phyloP scores from a whole-genome alignment of 92 coral and sea anemone species.

The Actinernus sp. region DNA sequence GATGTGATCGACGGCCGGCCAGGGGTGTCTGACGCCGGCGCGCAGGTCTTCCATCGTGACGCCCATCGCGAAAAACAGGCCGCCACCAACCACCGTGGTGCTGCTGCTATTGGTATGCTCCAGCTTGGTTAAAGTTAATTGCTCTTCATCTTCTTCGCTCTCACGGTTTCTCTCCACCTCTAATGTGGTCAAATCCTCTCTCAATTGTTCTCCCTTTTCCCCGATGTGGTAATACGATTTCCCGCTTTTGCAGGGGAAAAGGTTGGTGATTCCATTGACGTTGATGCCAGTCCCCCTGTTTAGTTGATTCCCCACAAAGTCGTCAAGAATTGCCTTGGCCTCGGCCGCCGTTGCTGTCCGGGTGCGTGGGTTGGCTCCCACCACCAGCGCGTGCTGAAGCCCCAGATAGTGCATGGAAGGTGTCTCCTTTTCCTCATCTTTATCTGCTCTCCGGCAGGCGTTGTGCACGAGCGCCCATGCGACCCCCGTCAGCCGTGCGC shows the following conservation, averaged over 20 bases:
- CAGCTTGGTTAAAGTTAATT: not conserved
- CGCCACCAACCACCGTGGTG: constrained; percentile 29
- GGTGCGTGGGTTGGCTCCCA: constrained; percentile 8
- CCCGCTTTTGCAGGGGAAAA: constrained; percentile 14
- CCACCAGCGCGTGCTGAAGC: constrained; percentile 59
- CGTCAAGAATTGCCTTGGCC: constrained; percentile 39
- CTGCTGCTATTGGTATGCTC: not conserved
- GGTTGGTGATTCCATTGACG: constrained; percentile 50
- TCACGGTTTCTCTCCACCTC: not conserved
- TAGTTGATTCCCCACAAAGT: constrained; percentile 40
- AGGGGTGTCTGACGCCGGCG: constrained; percentile 43
- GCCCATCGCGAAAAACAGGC: constrained; percentile 15
- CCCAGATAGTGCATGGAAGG: constrained; percentile 61
- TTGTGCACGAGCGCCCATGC: constrained; percentile 50
- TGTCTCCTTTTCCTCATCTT: not conserved
- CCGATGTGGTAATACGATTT: constrained; percentile 22
- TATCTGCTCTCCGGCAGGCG: constrained; percentile 13
- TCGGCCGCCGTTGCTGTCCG: constrained; percentile 17
- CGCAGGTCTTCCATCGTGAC: constrained; percentile 43
- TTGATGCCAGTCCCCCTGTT: constrained; percentile 42
- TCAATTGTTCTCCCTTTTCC: constrained; percentile 2
- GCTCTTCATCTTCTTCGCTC: constrained; percentile 1
- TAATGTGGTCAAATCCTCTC: not conserved
- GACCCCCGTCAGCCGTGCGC: constrained; percentile 21
- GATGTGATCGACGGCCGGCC: constrained; percentile 72